Conservation (phyloP, 2,113 vertebrate species). For the Antechinus flavipes region DNA sequence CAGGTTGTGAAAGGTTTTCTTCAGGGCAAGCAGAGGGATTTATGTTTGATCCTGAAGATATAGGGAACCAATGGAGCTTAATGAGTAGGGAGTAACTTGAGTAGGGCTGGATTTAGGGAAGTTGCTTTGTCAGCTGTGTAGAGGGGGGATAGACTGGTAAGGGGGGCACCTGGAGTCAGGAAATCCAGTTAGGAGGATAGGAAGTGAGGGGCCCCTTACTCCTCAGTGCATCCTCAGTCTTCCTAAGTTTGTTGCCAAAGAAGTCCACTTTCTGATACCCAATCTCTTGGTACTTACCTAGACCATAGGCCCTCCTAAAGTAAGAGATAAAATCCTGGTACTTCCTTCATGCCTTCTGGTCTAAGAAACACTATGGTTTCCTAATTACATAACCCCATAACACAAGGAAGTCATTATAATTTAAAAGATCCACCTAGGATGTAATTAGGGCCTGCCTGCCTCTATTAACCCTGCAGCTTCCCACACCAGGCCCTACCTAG, state of each 20-base stretch:
- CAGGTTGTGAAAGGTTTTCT: constrained; percentile 6
- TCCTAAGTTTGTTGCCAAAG: not conserved
- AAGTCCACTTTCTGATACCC: not conserved
- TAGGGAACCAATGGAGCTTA: not conserved
- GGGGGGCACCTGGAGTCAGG: not conserved
- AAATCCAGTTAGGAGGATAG: not conserved
- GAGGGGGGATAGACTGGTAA: not conserved
- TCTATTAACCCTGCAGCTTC: constrained; percentile 17
- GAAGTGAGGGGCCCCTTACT: not conserved
- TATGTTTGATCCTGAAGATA: not conserved
- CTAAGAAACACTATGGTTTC: constrained; percentile 38
- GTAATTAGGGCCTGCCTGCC: constrained; percentile 44
- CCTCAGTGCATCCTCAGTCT: not conserved
- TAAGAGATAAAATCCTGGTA: not conserved
- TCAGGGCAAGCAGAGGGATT: not conserved
- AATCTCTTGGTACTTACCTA: not conserved
- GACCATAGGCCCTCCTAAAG: too few relatives aligned
- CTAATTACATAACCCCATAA: constrained; percentile 39
- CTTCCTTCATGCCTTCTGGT: not conserved
- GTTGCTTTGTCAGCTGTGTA: not conserved
- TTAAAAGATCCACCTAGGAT: constrained; percentile 62
- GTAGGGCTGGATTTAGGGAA: not conserved
- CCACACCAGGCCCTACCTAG: not conserved
- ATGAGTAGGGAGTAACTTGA: not conserved
- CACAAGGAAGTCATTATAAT: constrained; percentile 50